Percentiles rank a stretch among this genome's conserved stretches.
phyloP scores from a whole-genome alignment of 2,888 invertebrate genomes.

The Cheilosia impressa region DNA sequence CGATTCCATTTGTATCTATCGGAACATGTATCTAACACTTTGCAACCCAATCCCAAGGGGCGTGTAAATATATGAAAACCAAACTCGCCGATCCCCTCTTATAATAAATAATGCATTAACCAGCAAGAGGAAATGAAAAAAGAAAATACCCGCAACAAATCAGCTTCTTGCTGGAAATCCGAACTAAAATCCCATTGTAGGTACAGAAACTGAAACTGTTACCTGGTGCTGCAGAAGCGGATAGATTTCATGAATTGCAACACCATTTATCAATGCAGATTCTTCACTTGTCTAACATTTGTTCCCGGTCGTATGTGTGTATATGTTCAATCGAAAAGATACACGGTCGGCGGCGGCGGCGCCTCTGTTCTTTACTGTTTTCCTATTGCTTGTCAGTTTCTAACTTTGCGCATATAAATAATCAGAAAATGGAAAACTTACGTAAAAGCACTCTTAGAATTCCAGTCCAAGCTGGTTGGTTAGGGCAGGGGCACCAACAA shows the following conservation, averaged over 20 bases:
- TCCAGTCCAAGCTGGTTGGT: constrained; percentile 4
- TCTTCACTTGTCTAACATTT: constrained; percentile 73
- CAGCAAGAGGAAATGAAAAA: constrained; percentile 18
- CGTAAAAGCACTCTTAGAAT: constrained; percentile 61
- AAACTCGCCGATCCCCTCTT: constrained; percentile 43
- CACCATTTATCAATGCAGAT: constrained; percentile 76
- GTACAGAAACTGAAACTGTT: constrained; percentile 51
- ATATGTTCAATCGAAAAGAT: constrained; percentile 53
- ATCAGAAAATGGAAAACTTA: constrained; percentile 71
- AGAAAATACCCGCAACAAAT: too few relatives aligned
- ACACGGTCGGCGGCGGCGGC: constrained; percentile 67
- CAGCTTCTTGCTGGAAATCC: constrained; percentile 34
- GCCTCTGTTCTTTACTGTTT: constrained; percentile 77
- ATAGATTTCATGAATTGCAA: constrained; percentile 73
- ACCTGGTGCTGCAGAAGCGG: constrained; percentile 40
- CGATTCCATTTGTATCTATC: constrained; percentile 69
- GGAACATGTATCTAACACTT: constrained; percentile 72
- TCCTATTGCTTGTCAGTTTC: constrained; percentile 76
- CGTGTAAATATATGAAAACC: constrained; percentile 62
- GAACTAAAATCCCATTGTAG: constrained; percentile 35
- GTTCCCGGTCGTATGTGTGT: constrained; percentile 49
- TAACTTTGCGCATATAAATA: constrained; percentile 71
- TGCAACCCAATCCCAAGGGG: constrained; percentile 71
- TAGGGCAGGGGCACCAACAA: constrained; percentile 7
- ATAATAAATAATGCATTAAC: constrained; percentile 72